Percentiles rank a stretch among this genome's conserved stretches.
Conservation (phyloP, 2,113 vertebrate species). For the Holacanthus passer region DNA sequence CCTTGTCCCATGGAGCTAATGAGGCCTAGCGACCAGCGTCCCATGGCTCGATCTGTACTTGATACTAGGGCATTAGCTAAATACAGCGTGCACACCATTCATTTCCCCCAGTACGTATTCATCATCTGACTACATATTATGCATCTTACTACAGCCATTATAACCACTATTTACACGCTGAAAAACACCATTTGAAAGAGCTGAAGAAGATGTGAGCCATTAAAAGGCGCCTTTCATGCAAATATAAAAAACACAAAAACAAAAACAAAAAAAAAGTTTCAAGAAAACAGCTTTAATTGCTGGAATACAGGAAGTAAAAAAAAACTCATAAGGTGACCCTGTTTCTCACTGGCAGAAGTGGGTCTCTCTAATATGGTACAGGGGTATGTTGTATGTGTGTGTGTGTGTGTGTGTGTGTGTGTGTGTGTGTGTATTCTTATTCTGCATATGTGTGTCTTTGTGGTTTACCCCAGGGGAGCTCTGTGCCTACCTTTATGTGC, state of each 20-base stretch:
- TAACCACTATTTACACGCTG: conserved; percentile 20
- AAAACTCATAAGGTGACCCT: conserved; percentile 33
- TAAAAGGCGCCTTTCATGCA: neutral
- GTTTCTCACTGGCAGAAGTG: conserved; percentile 62
- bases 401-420: conserved; percentile 20
- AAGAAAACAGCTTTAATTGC: neutral
- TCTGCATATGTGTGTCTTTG: conserved; percentile 26
- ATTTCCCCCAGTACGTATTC: conserved; percentile 31
- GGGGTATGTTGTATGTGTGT: conserved; percentile 5
- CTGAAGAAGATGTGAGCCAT: too few relatives aligned
- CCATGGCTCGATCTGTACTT: conserved; percentile 52
- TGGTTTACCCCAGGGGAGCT: conserved; percentile 52
- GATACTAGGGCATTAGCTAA: conserved; percentile 56
- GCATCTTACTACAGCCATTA: conserved; percentile 4
- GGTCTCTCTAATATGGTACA: conserved; percentile 41
- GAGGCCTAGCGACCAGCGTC: conserved; percentile 61
- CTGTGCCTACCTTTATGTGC: conserved; percentile 56
- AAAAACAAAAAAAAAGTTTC: neutral
- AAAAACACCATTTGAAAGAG: neutral
- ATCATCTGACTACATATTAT: neutral
- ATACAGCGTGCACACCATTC: conserved; percentile 35
- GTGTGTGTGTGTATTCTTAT: conserved; percentile 13
- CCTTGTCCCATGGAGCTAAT: conserved; percentile 72
- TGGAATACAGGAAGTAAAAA: neutral
- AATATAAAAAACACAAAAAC: neutral